Evolutionary conservation across 2,113 vertebrate species (phyloP), one percentile per base, ranked within the genome.

Genomic region (Salminus brasiliensis): DNA sequence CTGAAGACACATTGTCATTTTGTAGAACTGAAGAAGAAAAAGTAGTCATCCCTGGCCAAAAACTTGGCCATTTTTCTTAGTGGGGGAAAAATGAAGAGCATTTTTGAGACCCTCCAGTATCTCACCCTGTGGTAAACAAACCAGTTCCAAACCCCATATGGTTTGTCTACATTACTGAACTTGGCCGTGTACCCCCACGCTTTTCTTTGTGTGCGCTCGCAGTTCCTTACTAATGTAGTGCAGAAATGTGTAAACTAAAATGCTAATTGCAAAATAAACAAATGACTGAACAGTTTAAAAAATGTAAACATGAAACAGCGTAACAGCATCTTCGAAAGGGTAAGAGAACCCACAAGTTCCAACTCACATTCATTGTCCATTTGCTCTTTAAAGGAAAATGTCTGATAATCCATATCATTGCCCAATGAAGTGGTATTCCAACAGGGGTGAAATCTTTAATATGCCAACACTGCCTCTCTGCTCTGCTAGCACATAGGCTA

Each of bases 291-390:
- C 59, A 67, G 1, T 5, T 30, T 27, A 1, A 15, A 68, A 73
- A 6, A 66, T 68, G 32, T 62, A 82, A 82, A 60, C 52, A 60
- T 15, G 47, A 29, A 68, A 49, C 3, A 25, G 36, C 23, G 3
- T 45, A 72, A 79, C 39, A 72, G n/a, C 39, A 34, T 43, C 25
- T 32, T 21, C 21, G 15, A 12, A 52, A 39, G 32, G 45, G 13
- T 9, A 11, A 10, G 41, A 1, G 25, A 9, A 55, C 4, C 43
- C 12, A 4, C 53, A 27, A 62, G 34, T 2, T 29, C 49, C 15
- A 21, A 32, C 25, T 3, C 21, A 32, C 32, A n/a, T 25, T 25
- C n/a, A 11, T 10, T 2, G 21, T 47, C n/a, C 3, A 4, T 47
- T 45, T 60, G n/a, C n/a, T n/a, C n/a, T n/a, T n/a, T n/a, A n/a